Evolutionary conservation across 2,797 vertebrate species (phyloP), one percentile per base, ranked within the genome.

Genomic region (Sebastes glaucus): DNA sequence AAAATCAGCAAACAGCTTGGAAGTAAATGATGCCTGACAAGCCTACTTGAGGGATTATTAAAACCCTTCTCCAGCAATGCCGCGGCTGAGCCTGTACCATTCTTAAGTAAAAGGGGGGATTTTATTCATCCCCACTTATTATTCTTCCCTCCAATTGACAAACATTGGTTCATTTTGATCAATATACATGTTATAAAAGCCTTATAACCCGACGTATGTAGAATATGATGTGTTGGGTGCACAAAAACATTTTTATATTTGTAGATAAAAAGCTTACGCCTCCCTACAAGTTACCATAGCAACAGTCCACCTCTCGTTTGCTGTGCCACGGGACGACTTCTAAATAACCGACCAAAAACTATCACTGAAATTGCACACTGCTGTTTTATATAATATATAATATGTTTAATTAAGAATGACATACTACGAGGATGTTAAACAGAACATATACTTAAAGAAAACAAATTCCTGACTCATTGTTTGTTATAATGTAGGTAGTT

Each of bases 271-370:
- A 23, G 2, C 1, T 5, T 8, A 11, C 4, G 0, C 1, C 6
- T 56, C 75, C 63, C 55, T 13, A 5, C 0, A 1, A 59, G 76
- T 88, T 52, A 76, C 83, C 69, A 82, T 87, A 77, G 68, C 68
- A 85, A 85, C 88, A 14, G 1, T 1, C 63, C 32, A n/a, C 23
- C 7, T 53, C 3, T 16, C 2, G 1, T 13, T n/a, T 1, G 8
- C 8, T 5, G 6, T 84, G 83, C 84, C 77, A 84, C 64, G 72
- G 76, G 4, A 73, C 28, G n/a, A 10, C 2, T 74, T 66, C 13
- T n/a, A 4, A 18, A 33, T 85, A 90, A 85, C 63, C 83, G 28
- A 89, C 74, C 52, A 90, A 82, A 87, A 86, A 70, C 3, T 3
- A 0, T 61, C 13, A 14, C 66, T 9, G 65, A 1, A 9, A 22